Evolutionary conservation across 2,113 vertebrate species (phyloP), one percentile per base, ranked within the genome.

Genomic region (Brachionichthys hirsutus): DNA sequence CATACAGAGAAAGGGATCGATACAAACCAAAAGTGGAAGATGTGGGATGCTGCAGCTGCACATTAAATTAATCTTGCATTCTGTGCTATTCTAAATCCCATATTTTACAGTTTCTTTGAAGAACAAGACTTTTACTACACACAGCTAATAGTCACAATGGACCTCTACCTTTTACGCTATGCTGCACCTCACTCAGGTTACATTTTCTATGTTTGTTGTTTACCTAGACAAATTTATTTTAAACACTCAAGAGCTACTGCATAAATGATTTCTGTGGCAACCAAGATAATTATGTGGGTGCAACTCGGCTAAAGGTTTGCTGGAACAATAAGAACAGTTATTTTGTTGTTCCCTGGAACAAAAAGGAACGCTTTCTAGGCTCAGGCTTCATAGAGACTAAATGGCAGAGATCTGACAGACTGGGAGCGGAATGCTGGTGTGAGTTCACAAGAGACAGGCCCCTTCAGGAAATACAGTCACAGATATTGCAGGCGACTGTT

Each of bases 281-380:
- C 8, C 24, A 8, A 30, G 24, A 30, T 30, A 30, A 30, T 30
- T 30, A 8, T 30, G 24, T 30, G 24, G 44, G 41, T n/a, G 1
- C 15, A 1, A 49, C 35, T 55, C 38, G 48, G 70, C 64, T 67
- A 16, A 67, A 70, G 56, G 53, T 67, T 48, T 51, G 52, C 14
- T 44, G 12, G 34, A 54, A 57, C 41, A 64, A 62, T 49, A 4
- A 62, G 48, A 67, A 73, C 46, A 75, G 57, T 43, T 48, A 46
- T 7, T 14, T 50, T 62, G 49, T 58, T 61, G n/a, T 59, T 38
- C 35, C 30, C 13, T 48, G 35, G 24, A 66, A 66, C 53, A 70
- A 56, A 60, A 62, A 20, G 14, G 62, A 44, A 15, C 57, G 66
- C 52, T 61, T 57, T 69, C 54, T 58, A 47, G 54, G 24, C 24